Evolutionary conservation across 2,888 invertebrate species (phyloP), one percentile per base, ranked within the genome.

Genomic region (Dryocosmus kuriphilus): DNA sequence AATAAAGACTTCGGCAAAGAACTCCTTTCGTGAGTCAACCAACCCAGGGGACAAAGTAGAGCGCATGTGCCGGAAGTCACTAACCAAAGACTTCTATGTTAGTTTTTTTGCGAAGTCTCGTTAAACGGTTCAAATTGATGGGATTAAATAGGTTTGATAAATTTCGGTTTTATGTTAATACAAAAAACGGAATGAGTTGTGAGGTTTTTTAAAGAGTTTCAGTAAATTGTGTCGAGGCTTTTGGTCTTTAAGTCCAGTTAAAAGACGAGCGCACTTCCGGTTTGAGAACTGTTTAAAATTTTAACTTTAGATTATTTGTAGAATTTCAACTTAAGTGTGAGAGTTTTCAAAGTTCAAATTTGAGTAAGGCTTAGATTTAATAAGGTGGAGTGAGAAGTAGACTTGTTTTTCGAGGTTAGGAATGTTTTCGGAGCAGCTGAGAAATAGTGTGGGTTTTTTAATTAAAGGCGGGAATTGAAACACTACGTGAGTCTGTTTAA

Each of bases 11-110:
- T 85, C 77, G 76, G 74, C 76, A 75, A 79, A 75, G 82, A 85
- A 85, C 83, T 85, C 81, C 84, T 83, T 86, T 83, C 83, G 83
- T 80, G 84, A 81, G 80, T 82, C 83, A 74, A 77, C 80, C 78
- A 77, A 78, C 63, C 63, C 78, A 77, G 78, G 74, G 78, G 81
- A 77, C 79, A 79, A 78, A 80, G 76, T 76, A 81, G 11, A 14
- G n/a, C 71, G 51, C 71, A 51, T 71, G 71, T 32, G 51, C 51
- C 38, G 65, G 24, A 46, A 51, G 41, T 19, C 9, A 14, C 60
- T 60, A 60, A 60, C 27, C 60, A 27, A 60, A 27, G 60, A 27
- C 57, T 60, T 27, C 22, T 60, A 0, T 9, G 5, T 9, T 55
- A 41, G 16, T 22, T n/a, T 55, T 60, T 16, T 16, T 2, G 1